These are phyloP conservation scores for Psephotus haematonotus DNA, from an alignment of 2,113 vertebrate genomes.

Conservation along the genomic window DNA sequence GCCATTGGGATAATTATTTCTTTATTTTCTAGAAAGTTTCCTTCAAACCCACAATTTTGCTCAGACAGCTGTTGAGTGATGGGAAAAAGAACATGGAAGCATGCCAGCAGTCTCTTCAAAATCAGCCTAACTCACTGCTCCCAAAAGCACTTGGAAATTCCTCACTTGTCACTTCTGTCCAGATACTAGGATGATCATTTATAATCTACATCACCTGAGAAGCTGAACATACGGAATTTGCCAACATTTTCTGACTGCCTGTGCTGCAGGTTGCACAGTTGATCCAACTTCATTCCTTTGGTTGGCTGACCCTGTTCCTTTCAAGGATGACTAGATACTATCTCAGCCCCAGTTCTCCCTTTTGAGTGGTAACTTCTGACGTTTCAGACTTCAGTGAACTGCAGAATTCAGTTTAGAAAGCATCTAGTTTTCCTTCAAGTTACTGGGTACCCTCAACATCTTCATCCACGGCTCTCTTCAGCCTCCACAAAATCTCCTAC, in stretches of 20 bases:
- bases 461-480: slow-evolving; percentile 5
- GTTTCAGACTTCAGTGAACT: slow-evolving; percentile 19
- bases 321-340: slow-evolving; percentile 14
- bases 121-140: neutral
- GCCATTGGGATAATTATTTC: neutral
- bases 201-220: neutral
- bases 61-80: neutral
- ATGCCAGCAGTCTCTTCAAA: neutral
- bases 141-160: neutral
- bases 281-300: slow-evolving; percentile 21
- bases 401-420: slow-evolving; percentile 4
- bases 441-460: neutral
- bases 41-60: neutral
- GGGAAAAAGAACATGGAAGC: neutral
- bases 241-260: neutral
- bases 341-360: neutral
- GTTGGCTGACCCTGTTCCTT: neutral
- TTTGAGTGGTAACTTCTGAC: neutral
- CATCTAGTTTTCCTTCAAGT: neutral
- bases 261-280: neutral
- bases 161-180: neutral
- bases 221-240: slow-evolving; percentile 25
- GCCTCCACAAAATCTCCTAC: neutral
- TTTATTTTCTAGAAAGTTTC: neutral
- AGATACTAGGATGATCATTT: neutral